Base-by-base conservation (phyloP, 2,797 vertebrate species). In the Mus caroli region DNA sequence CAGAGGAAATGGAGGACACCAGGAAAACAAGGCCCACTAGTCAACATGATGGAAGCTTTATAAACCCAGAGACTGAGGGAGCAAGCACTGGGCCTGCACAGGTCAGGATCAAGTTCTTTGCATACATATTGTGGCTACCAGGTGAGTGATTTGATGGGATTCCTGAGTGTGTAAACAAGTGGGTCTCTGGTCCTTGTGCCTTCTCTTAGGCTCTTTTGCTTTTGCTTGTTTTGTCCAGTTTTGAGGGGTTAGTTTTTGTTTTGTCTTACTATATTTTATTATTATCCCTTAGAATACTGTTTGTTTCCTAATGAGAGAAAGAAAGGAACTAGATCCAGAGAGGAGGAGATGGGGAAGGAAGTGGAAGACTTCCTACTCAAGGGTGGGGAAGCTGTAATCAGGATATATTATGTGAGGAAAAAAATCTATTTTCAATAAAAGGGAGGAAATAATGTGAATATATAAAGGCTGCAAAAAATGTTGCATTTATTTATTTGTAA, bases 401-500 rank as follows among this genome's bases (percentile, higher is more conserved):
- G 40, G 58, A 22, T 50, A 62, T 83, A 64, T 84, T 34, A 84
- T 84, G 3, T 50, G 11, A 34, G 56, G 13, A 4, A 3, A 19
- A 19, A 20, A 31, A 20, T 64, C 40, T 67, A 50, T 50, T 34
- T 67, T 67, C 43, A 85, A 15, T 67, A n/a, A 64, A 84, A 84
- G 37, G 58, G 4, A 64, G 17, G 24, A 6, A 60, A 82, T 9
- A 20, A 34, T 50, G 11, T 22, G 60, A 64, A 85, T 34, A 28
- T 82, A 54, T 19, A 50, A 31, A 6, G 8, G 37, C 15, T 31
- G 10, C 24, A 76, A 46, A 24, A 82, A 26, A 43, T 24, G 40
- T 34, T 22, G 31, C 14, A 24, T 85, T 85, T 50, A 60, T 67
- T 86, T 71, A 88, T 83, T 95, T 96, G 77, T 87, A 91, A 22